Base-by-base conservation (phyloP, 2,888 invertebrate genomes). In the Agrypnus murinus region DNA sequence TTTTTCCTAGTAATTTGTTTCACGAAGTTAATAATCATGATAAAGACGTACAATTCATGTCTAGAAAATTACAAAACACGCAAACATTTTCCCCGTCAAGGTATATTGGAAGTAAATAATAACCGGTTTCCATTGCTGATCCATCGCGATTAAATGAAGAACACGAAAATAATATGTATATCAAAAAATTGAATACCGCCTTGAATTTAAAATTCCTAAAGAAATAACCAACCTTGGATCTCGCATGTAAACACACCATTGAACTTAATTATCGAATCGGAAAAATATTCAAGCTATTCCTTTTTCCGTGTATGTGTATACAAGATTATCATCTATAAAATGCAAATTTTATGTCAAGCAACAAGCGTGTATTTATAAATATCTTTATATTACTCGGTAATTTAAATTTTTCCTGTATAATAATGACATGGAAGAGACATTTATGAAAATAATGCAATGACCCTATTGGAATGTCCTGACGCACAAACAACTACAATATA, bases 101-200 rank as follows among this genome's bases (percentile, higher is more conserved):
- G n/a, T n/a, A n/a, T 25, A 48, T 48, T 25, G 48, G 25, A 48
- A 48, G 19, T 48, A 48, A 48, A 25, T 6, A 50, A 50, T 7
- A 50, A 50, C 50, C 50, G 50, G 50, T 50, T 50, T 50, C 31
- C 9, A 50, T 50, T 50, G 25, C 31, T 12, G 32, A 25, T 50
- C 1, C 32, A 3, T 25, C 2, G n/a, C 50, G 1, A n/a, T 31
- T 12, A 25, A 50, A 31, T 50, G 31, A 50, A 31, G 31, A 8
- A 31, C 7, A 19, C 12, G 31, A 50, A 31, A 7, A 31, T 31
- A 19, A 19, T 15, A 48, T 9, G 17, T 48, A 48, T 48, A n/a
- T n/a, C n/a, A 19, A 48, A 10, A 2, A 25, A 19, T 25, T 25
- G 3, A 25, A 48, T n/a, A 19, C 48, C 9, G n/a, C 25, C 25